Evolutionary conservation across 2,888 invertebrate species (phyloP), one percentile per base, ranked within the genome.

Genomic region (Pachymerium ferrugineum): DNA sequence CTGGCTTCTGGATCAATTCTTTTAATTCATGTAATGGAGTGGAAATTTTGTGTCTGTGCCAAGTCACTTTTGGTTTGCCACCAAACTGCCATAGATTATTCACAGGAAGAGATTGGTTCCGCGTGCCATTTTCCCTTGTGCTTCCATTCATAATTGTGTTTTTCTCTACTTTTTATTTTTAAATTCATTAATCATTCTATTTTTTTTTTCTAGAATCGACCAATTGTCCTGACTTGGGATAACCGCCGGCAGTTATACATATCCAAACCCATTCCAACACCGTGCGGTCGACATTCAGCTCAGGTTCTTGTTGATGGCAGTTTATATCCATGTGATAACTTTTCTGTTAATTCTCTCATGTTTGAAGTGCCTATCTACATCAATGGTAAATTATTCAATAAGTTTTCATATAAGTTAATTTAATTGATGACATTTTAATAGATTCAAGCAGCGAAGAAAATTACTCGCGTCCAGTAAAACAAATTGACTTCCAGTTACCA

Each of bases 281-380:
- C 71, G 10, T 75, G 73, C 68, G 74, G 75, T 28, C 35, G 70
- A 38, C 74, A 75, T 28, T 29, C 31, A 14, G 67, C 38, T 16
- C 35, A 38, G n/a, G 33, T 75, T 1, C 22, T 70, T 12, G 38
- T 75, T 33, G 62, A 73, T 74, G 75, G 62, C n/a, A 25, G 28
- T 16, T n/a, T 16, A 10, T 68, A 72, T 70, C 74, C 54, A 19
- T 74, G 73, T 30, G 54, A 75, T 30, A 1, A n/a, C 42, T 75
- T 75, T 42, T 62, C 72, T n/a, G 42, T 75, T 28, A 71, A 42
- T 30, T 16, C 33, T 5, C 14, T 14, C 16, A 74, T 74, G 30
- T 75, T 75, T 42, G 75, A 75, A 75, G 75, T 75, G 14, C 38
- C 70, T 33, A 31, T 75, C 19, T 75, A 42, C 25, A 72, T 25